Evolutionary conservation across 2,797 vertebrate genomes (phyloP).

Genomic region (Poeciliopsis presidionis): DNA sequence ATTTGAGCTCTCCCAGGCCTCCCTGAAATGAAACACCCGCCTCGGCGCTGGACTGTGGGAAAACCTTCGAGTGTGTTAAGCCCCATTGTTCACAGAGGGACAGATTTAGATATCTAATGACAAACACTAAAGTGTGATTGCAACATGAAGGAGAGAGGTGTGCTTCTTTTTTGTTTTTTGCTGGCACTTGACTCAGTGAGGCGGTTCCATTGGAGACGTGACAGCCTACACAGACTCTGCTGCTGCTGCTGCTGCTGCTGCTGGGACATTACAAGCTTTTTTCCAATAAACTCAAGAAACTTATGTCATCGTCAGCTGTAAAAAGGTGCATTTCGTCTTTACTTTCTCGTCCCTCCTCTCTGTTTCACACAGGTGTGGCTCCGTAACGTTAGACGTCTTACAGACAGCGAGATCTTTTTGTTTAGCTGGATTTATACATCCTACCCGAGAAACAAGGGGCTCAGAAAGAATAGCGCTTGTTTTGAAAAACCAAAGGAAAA

Average conservation of each 20-base stretch:
- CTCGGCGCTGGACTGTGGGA: constrained; percentile 8
- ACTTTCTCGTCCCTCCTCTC: constrained; percentile 22
- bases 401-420: constrained; percentile 62
- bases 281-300: not conserved
- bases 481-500: constrained; percentile 5
- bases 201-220: constrained; percentile 39
- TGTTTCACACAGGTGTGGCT: constrained; percentile 51
- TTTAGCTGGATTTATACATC: constrained; percentile 18
- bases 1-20: not conserved
- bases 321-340: not conserved
- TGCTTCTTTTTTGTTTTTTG: constrained; percentile 14
- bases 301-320: not conserved
- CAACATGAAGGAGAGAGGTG: constrained; percentile 16
- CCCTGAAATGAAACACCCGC: not conserved
- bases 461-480: constrained; percentile 6
- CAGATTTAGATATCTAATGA: constrained; percentile 27
- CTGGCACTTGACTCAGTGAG: constrained; percentile 20
- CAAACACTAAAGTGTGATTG: constrained; percentile 34
- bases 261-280: not conserved
- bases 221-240: constrained; percentile 33
- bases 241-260: constrained; percentile 11
- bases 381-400: constrained; percentile 46
- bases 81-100: constrained; percentile 25
- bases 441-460: constrained; percentile 20
- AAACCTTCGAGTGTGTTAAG: constrained; percentile 20